Percentiles rank a stretch among this genome's conserved stretches.
Evolutionary conservation across 2,888 invertebrate genomes (phyloP).

Genomic region (Caenorhabditis uteleia): DNA sequence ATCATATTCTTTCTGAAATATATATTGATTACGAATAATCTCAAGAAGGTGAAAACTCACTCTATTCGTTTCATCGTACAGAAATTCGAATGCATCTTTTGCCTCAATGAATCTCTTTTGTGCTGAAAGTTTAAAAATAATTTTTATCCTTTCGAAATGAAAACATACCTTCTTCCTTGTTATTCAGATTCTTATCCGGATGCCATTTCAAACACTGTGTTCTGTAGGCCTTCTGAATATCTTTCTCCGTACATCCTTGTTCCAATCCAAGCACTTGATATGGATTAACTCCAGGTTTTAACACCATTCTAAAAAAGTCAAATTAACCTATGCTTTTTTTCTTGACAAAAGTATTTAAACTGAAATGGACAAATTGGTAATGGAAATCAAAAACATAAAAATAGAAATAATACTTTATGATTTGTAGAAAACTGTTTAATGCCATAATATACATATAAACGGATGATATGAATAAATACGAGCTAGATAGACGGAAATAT

Average conservation of each 20-base stretch:
- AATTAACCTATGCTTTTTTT: too few species aligned
- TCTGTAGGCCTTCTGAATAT: constrained; percentile 54
- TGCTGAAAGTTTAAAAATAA: constrained; percentile 16
- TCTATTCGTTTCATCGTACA: constrained; percentile 48
- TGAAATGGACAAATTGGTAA: too few species aligned
- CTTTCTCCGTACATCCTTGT: constrained; percentile 48
- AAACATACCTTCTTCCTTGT: constrained; percentile 45
- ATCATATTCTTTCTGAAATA: constrained; percentile 49
- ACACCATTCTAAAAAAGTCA: too few species aligned
- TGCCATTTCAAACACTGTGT: constrained; percentile 56
- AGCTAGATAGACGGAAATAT: too few species aligned
- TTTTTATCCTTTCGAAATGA: constrained; percentile 4
- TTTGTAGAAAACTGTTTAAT: too few species aligned
- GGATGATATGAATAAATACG: too few species aligned
- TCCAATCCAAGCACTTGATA: constrained; percentile 48
- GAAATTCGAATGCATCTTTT: constrained; percentile 51
- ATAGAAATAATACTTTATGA: too few species aligned
- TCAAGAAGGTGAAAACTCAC: constrained; percentile 27
- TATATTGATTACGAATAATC: too few species aligned
- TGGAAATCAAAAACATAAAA: too few species aligned
- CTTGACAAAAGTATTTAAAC: too few species aligned
- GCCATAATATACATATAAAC: too few species aligned
- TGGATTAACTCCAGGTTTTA: constrained; percentile 39
- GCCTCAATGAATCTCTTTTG: constrained; percentile 45
- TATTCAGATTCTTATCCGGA: constrained; percentile 56